phyloP scores from a whole-genome alignment of 2,888 invertebrate genomes.

The Oasisia sp. region DNA sequence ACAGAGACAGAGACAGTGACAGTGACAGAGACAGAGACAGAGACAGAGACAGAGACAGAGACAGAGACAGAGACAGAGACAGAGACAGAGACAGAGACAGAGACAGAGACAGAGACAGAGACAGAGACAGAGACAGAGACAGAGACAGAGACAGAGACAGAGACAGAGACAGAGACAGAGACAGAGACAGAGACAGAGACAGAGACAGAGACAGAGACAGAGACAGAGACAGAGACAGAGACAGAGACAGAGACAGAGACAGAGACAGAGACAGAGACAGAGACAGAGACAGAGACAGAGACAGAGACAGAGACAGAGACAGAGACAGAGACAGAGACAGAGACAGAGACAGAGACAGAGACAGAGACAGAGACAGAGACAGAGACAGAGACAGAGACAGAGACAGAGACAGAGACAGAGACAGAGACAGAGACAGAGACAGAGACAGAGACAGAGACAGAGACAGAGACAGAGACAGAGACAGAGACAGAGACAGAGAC shows the following conservation, averaged over 20 bases:
- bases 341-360: background rate
- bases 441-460: background rate
- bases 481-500: too few relatives aligned
- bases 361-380: background rate
- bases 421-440: background rate
- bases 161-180: background rate
- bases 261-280: background rate
- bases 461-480: too few relatives aligned
- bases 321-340: background rate
- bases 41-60: too few relatives aligned
- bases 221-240: background rate
- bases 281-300: too few relatives aligned
- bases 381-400: background rate
- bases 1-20: too few relatives aligned
- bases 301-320: background rate
- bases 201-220: background rate
- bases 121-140: background rate
- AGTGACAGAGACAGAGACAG: too few relatives aligned
- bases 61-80: too few relatives aligned
- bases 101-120: background rate
- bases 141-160: background rate
- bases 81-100: too few relatives aligned
- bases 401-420: background rate
- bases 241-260: too few relatives aligned
- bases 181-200: too few relatives aligned